Evolutionary conservation across 2,113 vertebrate genomes (phyloP).

Genomic region (Actenoides lindsayi): DNA sequence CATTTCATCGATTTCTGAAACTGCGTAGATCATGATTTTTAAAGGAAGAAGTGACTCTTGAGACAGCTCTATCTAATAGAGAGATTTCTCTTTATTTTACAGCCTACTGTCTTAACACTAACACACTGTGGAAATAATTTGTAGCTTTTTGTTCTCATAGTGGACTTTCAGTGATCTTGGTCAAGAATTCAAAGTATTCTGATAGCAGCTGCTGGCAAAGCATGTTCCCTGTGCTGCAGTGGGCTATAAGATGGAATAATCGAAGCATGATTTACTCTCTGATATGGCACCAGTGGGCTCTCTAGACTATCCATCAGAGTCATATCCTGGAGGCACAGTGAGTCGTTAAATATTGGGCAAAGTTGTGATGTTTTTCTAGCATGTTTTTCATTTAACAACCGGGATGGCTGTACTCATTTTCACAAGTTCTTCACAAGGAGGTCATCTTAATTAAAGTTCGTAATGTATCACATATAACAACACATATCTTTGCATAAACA

Average conservation of each 20-base stretch:
- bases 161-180: slow-evolving; percentile 43
- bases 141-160: slow-evolving; percentile 57
- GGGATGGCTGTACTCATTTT: not conserved
- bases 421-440: not conserved
- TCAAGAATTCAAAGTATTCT: slow-evolving; percentile 28
- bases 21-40: slow-evolving; percentile 72
- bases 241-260: not conserved
- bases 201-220: slow-evolving; percentile 36
- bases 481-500: not conserved
- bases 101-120: slow-evolving; percentile 60
- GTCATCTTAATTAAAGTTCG: not conserved
- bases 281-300: not conserved
- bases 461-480: not conserved
- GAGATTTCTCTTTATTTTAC: slow-evolving; percentile 66
- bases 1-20: slow-evolving; percentile 68
- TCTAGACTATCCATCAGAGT: not conserved
- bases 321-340: not conserved
- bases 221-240: slow-evolving; percentile 8
- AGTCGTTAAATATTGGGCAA: not conserved
- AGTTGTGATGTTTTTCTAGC: not conserved
- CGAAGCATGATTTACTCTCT: not conserved
- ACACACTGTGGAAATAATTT: slow-evolving; percentile 69
- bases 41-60: slow-evolving; percentile 65
- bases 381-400: not conserved
- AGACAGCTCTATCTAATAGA: slow-evolving; percentile 73